These are phyloP conservation scores for Pseudopleuronectes americanus DNA, from an alignment of 2,797 vertebrate species.

Conservation along the genomic window DNA sequence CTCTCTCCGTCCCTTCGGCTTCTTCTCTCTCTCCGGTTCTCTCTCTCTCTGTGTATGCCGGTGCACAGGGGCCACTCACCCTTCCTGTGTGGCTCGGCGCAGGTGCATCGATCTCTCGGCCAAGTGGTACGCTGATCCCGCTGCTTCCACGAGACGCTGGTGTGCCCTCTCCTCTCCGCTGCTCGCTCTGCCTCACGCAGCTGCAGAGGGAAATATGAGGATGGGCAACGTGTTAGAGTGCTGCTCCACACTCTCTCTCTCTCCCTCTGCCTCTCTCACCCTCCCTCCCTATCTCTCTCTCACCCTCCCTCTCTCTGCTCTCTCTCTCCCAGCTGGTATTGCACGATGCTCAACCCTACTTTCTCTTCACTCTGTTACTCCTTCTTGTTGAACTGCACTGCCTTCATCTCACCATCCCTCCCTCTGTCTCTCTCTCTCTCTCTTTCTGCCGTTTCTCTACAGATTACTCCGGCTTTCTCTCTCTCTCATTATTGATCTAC, in stretches of 20 bases:
- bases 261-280: constrained; percentile 50
- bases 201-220: constrained; percentile 79
- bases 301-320: constrained; percentile 38
- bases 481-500: constrained; percentile 73
- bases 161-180: constrained; percentile 64
- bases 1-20: constrained; percentile 45
- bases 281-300: constrained; percentile 47
- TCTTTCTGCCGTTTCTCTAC: constrained; percentile 59
- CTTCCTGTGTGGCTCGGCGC: constrained; percentile 58
- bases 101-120: constrained; percentile 71
- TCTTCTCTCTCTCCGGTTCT: constrained; percentile 16
- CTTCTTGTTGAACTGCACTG: constrained; percentile 47
- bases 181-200: constrained; percentile 75
- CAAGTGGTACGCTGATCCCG: constrained; percentile 74
- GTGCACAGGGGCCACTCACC: constrained; percentile 57
- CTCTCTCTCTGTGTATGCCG: constrained; percentile 47
- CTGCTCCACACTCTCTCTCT: constrained; percentile 58
- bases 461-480: constrained; percentile 62
- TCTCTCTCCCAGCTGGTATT: constrained; percentile 34
- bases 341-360: constrained; percentile 41
- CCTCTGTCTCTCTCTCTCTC: constrained; percentile 54
- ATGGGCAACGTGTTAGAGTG: constrained; percentile 70
- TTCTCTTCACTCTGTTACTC: constrained; percentile 59
- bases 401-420: constrained; percentile 56
- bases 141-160: constrained; percentile 72